These are phyloP conservation scores for Nibea coibor DNA, from an alignment of 2,113 vertebrate species.

Conservation along the genomic window DNA sequence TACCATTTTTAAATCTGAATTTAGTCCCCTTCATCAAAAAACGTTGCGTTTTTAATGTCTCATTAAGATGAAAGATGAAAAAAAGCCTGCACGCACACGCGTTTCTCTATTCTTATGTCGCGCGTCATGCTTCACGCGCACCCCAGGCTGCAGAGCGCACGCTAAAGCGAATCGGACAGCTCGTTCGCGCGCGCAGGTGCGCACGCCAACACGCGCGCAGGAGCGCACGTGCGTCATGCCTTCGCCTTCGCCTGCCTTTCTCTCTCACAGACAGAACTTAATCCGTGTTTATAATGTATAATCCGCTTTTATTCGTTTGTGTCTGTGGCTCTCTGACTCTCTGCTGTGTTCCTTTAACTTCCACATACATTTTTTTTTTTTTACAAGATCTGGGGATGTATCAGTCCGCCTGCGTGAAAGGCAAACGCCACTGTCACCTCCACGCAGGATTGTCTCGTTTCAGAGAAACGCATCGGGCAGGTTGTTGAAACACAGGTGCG, in stretches of 20 bases:
- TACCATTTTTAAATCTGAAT: background rate
- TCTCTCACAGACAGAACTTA: constrained; percentile 36
- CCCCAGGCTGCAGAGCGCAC: background rate
- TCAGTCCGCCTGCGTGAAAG: background rate
- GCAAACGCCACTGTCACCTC: background rate
- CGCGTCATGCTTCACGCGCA: background rate
- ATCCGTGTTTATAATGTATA: constrained; percentile 67
- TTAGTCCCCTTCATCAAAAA: background rate
- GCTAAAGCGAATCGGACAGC: no score
- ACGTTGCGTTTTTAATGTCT: constrained; percentile 5
- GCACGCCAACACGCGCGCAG: background rate
- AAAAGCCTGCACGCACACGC: background rate
- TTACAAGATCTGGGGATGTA: background rate
- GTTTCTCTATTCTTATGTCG: background rate
- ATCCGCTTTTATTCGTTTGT: constrained; percentile 24
- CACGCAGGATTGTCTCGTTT: background rate
- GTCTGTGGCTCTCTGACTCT: background rate
- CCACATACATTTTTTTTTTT: background rate
- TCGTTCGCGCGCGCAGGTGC: background rate
- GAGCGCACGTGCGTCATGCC: background rate
- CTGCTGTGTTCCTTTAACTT: constrained; percentile 11
- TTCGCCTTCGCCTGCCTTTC: constrained; percentile 34
- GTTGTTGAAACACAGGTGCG: background rate
- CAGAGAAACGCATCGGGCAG: background rate
- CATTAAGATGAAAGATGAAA: constrained; percentile 12